A percentile compares a stretch with the other conserved stretches of the same genome.
These are phyloP conservation scores for Hypolimnas misippus DNA, from an alignment of 2,888 invertebrate species.

Conservation along the genomic window DNA sequence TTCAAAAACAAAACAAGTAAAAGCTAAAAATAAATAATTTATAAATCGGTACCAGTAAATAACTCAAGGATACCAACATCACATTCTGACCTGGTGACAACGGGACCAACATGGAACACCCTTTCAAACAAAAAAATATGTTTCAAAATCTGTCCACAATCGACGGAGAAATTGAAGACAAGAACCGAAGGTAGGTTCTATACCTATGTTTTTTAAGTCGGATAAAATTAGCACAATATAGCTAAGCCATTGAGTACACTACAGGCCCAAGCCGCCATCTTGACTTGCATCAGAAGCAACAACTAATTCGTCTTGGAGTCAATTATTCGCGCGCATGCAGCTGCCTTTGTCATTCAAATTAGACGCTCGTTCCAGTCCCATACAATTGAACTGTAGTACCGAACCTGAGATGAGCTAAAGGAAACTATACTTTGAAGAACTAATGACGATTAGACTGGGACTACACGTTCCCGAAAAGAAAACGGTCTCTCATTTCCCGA, in stretches of 20 bases:
- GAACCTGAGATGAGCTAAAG: conserved; percentile 4
- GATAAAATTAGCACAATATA: not conserved
- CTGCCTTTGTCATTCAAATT: conserved; percentile 74
- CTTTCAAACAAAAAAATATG: too few species aligned
- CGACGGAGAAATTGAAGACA: too few species aligned
- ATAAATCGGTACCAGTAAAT: too few species aligned
- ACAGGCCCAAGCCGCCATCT: conserved; percentile 8
- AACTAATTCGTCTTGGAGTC: conserved; percentile 48
- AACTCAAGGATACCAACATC: too few species aligned
- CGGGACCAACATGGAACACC: too few species aligned
- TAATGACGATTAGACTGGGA: not conserved
- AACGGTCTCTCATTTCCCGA: too few species aligned
- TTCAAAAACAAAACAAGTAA: too few species aligned
- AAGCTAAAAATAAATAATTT: too few species aligned
- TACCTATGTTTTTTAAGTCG: too few species aligned
- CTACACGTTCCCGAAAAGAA: not conserved
- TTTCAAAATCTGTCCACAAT: too few species aligned
- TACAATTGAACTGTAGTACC: conserved; percentile 1
- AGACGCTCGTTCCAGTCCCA: conserved; percentile 38
- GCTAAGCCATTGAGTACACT: not conserved
- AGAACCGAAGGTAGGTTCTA: too few species aligned
- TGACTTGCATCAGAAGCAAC: conserved; percentile 37
- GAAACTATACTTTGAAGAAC: conserved; percentile 1
- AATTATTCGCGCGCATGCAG: conserved; percentile 71
- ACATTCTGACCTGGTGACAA: too few species aligned